Base-by-base conservation (phyloP, 2,888 invertebrate genomes). In the Heliconius cydno region DNA sequence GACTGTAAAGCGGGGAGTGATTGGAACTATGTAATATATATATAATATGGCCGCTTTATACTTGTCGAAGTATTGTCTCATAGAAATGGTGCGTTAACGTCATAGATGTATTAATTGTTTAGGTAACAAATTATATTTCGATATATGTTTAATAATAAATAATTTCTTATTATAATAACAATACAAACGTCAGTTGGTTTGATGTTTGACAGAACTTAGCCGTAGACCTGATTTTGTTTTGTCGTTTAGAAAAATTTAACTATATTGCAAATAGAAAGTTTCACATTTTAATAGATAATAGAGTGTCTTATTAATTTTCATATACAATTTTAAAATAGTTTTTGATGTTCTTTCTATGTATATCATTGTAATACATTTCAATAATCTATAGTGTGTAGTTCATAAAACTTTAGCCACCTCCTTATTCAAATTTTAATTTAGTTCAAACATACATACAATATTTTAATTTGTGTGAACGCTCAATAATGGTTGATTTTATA, bases 41-140 rank as follows among this genome's bases (percentile, higher is more conserved):
- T 79, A 77, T 79, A 77, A 79, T 78, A 65, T 80, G 81, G 85
- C 88, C 88, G 86, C 75, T 81, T 89, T 88, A 85, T 84, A 86
- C 41, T 75, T 67, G 70, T 80, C 70, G 66, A 66, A 66, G 75
- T 72, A 15, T 78, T 46, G 73, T 79, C 79, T 73, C 73, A 66
- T 83, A 82, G 81, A 79, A 78, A 86, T 85, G 90, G 89, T 89
- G 90, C 88, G 89, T 89, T 89, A 84, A 87, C 91, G 89, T 89
- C 88, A 87, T 90, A 91, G 86, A 78, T 83, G 76, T 78, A 74
- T 63, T 60, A 73, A 25, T 46, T 77, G 41, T 60, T 52, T 79
- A 79, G 71, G 46, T 79, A 72, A 79, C 38, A 73, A 57, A 80
- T 67, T 79, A 70, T 79, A 70, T 63, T 79, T 57, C 70, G 63